A percentile compares a stretch with the other conserved stretches of the same genome.
Evolutionary conservation across 2,113 vertebrate species (phyloP).

Genomic region (Antechinus flavipes): DNA sequence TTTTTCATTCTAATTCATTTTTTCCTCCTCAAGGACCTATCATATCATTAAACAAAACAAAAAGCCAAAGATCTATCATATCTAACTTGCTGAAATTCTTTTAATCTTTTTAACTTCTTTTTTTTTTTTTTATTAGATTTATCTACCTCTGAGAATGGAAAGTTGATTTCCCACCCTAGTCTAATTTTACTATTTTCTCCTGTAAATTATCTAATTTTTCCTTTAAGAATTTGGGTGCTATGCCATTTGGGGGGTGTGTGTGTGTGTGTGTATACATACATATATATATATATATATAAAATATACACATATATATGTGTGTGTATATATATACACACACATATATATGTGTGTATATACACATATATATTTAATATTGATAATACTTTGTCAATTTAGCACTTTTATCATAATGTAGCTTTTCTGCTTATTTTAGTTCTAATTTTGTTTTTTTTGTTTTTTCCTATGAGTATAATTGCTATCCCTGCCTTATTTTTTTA

Average conservation of each 20-base stretch:
- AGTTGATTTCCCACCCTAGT: background rate
- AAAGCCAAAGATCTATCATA: background rate
- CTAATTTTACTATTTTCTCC: background rate
- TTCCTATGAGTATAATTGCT: background rate
- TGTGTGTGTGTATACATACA: too few species aligned
- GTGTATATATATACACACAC: too few species aligned
- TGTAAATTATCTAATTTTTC: background rate
- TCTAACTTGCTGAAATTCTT: background rate
- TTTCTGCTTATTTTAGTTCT: background rate
- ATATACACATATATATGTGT: background rate
- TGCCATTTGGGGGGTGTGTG: background rate
- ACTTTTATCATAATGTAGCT: background rate
- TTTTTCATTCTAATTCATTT: background rate
- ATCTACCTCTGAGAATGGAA: background rate
- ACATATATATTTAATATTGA: background rate
- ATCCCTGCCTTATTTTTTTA: background rate
- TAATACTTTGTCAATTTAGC: background rate
- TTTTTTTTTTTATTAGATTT: background rate
- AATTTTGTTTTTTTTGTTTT: background rate
- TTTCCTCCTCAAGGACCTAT: background rate
- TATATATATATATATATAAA: too few species aligned
- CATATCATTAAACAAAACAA: background rate
- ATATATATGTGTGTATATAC: too few species aligned
- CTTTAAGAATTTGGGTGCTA: background rate
- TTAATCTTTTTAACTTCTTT: background rate